phyloP scores from a whole-genome alignment of 2,888 invertebrate species.

The Hydroisotoma schaefferi region DNA sequence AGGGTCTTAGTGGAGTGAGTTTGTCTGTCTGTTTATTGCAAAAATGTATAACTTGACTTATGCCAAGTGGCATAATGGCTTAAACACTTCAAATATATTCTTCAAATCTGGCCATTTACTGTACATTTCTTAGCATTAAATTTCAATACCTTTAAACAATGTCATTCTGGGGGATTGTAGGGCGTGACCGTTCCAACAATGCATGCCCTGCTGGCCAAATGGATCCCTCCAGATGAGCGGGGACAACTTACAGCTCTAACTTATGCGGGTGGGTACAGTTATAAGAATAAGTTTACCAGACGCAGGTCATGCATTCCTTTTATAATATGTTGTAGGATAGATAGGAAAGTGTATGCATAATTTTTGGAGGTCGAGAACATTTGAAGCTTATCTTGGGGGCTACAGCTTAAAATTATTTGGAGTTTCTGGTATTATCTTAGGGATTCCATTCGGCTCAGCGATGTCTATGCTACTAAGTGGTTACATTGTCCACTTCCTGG shows the following conservation, averaged over 20 bases:
- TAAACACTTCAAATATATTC: too few species aligned
- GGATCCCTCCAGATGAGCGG: conserved; percentile 88
- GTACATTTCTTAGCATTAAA: background rate
- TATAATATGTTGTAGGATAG: too few species aligned
- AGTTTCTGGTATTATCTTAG: conserved; percentile 50
- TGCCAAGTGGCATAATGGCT: too few species aligned
- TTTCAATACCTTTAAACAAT: background rate
- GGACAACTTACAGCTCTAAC: conserved; percentile 83
- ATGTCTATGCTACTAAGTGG: conserved; percentile 79
- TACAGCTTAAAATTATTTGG: too few species aligned
- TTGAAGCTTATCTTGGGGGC: too few species aligned
- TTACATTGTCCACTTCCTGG: conserved; percentile 74
- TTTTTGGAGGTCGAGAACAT: background rate
- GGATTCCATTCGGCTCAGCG: conserved; percentile 85
- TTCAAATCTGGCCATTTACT: too few species aligned
- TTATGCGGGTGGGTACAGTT: conserved; percentile 64
- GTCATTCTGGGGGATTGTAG: conserved; percentile 13
- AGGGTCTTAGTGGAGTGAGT: conserved; percentile 43
- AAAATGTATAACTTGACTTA: background rate
- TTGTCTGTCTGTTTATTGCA: background rate
- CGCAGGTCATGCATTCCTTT: too few species aligned
- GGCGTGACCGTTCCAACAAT: conserved; percentile 57
- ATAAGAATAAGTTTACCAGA: background rate
- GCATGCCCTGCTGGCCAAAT: conserved; percentile 85
- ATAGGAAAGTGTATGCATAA: background rate